These are phyloP conservation scores for Anser brachyrhynchus DNA, from an alignment of 2,113 vertebrate species.

Conservation along the genomic window DNA sequence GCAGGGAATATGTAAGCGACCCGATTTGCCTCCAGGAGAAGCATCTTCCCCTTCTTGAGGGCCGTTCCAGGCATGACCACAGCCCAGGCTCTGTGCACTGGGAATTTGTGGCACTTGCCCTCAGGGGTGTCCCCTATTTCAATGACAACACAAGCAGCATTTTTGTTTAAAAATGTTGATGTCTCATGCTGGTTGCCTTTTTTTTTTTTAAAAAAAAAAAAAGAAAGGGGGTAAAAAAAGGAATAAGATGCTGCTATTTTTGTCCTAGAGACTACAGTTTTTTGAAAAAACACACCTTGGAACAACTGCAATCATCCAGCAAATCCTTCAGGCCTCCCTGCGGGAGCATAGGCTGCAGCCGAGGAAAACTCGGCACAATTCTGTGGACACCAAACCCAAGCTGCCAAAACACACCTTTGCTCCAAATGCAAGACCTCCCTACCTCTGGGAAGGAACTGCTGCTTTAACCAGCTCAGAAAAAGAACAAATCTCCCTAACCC, in stretches of 20 bases:
- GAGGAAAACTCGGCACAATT: background rate
- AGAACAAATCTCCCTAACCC: background rate
- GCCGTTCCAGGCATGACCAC: background rate
- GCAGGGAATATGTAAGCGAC: rapidly evolving
- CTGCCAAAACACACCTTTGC: background rate
- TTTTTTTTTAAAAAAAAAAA: background rate
- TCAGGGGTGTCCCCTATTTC: background rate
- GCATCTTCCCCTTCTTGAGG: background rate
- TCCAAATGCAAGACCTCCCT: background rate
- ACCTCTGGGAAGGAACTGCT: background rate
- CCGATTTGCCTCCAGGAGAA: background rate
- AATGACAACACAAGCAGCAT: background rate
- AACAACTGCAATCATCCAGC: background rate
- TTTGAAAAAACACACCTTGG: background rate
- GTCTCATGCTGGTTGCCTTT: background rate
- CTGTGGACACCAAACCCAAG: background rate
- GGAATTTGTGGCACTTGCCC: background rate
- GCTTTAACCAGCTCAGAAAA: background rate
- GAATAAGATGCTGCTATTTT: background rate
- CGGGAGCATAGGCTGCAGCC: background rate
- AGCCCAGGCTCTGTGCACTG: background rate
- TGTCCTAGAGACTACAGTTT: rapidly evolving
- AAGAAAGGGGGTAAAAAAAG: rapidly evolving
- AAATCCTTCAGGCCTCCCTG: rapidly evolving
- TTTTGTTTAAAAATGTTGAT: background rate